Base-by-base conservation (phyloP, 2,797 vertebrate species). In the Morelia viridis region DNA sequence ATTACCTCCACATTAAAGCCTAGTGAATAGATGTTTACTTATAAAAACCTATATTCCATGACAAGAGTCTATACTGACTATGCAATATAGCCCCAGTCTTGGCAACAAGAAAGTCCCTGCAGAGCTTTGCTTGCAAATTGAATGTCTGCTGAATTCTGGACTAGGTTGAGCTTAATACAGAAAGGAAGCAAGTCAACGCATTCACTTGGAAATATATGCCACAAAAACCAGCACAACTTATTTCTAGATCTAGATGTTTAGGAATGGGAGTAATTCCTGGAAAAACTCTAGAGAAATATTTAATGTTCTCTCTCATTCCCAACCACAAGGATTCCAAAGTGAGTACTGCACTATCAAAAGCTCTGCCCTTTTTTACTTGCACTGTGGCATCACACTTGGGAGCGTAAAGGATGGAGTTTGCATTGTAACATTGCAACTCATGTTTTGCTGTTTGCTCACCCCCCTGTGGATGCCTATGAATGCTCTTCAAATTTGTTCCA, bases 171-270 rank as follows among this genome's bases (percentile, higher is more conserved):
- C 5, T 17, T 28, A 80, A 26, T 86, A 86, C 46, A 4, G 6
- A 85, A 57, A 86, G 46, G 12, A 60, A 60, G 56, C 85, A 60
- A 60, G 50, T 46, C 35, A 86, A 17, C 56, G 61, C 7, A 56
- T 50, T 88, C 61, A 83, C 61, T n/a, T 46, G 31, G 31, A 89
- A 57, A 41, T n/a, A 12, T n/a, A n/a, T 26, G 61, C 19, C 13
- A 50, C 24, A 57, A 46, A 76, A 87, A 62, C 28, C n/a, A 90
- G 1, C 35, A 22, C 22, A 26, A 26, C 5, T 53, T 50, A 62
- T 90, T 86, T 62, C 28, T 56, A 28, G 85, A 86, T 53, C 60
- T 71, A 90, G 28, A 6, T 62, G 57, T 56, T 88, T 90, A 92
- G 13, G 62, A 87, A 35, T 15, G 35, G 57, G n/a, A 87, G 15